Base-by-base conservation (phyloP, 2,888 invertebrate species). In the Chironomus riparius region DNA sequence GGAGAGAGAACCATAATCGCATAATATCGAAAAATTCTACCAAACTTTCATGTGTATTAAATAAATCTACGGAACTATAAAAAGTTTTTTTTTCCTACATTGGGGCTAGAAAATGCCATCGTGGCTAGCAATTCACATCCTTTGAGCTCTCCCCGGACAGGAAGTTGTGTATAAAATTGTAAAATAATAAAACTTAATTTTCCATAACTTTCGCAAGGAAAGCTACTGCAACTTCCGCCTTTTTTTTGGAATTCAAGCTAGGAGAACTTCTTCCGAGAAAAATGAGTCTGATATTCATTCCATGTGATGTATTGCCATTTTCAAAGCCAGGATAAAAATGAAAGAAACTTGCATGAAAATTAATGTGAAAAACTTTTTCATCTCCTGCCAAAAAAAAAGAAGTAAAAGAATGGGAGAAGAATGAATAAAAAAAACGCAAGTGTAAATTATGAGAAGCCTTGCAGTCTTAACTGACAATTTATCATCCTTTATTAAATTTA, bases 331-430 rank as follows among this genome's bases (percentile, higher is more conserved):
- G n/a, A 18, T 56, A 18, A 56, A 65, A 65, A 65, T 13, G 22
- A 65, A 62, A n/a, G 65, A 65, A 18, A 65, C 21, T 21, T 38
- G 47, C 47, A 68, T 68, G 68, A 68, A 68, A 68, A 68, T 68
- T 68, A 68, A 68, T 68, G 68, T 68, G 68, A 68, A 68, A 68
- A 68, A 68, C 28, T 68, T 68, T 68, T 68, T 68, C 38, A 15
- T 24, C 65, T 24, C 65, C 22, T 38, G 22, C 21, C 12, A 24
- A 65, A 24, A 65, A 65, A 65, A 65, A 12, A 24, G 13, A 65
- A 10, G 21, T 24, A 3, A 65, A 65, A 65, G 22, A 65, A 48
- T 48, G 22, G 50, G 15, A 50, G 50, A 56, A 56, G 56, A 56
- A 5, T 7, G 56, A 18, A 7, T 56, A 56, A 15, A 18, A 56